phyloP scores from a whole-genome alignment of 1,140 invertebrate species.

The Diuraphis noxia region DNA sequence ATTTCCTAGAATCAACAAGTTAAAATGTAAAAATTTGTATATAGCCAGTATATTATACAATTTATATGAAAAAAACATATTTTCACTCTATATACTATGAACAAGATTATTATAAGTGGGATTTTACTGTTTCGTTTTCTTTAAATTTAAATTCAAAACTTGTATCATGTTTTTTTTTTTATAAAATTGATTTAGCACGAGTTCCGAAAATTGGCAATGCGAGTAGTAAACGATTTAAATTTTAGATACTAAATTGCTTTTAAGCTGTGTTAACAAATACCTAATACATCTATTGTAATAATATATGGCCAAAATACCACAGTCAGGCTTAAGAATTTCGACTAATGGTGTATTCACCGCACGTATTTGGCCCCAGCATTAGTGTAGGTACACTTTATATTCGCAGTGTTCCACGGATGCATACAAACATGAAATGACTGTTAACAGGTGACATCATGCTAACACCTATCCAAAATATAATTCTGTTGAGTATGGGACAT shows the following conservation, averaged over 20 bases:
- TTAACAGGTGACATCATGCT: slow-evolving; percentile 34
- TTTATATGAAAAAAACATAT: too few species aligned
- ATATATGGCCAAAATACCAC: neutral
- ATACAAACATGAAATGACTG: slow-evolving; percentile 22
- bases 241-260: neutral
- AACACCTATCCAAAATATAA: slow-evolving; percentile 20
- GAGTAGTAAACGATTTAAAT: neutral
- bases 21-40: too few species aligned
- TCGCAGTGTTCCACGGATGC: slow-evolving; percentile 4
- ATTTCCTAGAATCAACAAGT: too few species aligned
- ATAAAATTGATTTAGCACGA: neutral
- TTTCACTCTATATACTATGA: neutral
- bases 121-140: neutral
- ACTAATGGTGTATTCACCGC: neutral
- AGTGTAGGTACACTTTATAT: neutral
- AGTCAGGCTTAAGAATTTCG: neutral
- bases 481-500: neutral
- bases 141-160: neutral
- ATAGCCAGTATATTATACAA: too few species aligned
- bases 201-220: neutral
- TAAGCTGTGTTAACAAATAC: neutral
- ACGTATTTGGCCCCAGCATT: neutral
- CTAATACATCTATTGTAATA: neutral
- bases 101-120: neutral
- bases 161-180: neutral